Evolutionary conservation across 2,113 vertebrate species (phyloP).

Genomic region (Pangasianodon gigas): DNA sequence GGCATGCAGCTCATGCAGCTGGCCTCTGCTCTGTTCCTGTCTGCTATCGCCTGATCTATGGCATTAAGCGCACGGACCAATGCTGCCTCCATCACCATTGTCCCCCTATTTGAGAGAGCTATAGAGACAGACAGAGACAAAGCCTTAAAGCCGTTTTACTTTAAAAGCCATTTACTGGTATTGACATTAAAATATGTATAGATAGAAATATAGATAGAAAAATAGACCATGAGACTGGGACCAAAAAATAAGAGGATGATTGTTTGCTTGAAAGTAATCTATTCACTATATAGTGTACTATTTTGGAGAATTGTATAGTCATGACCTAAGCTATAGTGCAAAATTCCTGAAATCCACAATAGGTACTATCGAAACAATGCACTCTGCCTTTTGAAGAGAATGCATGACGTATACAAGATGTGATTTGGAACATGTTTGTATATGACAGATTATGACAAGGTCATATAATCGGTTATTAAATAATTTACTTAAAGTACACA

Average conservation of each 20-base stretch:
- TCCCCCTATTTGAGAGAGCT: conserved; percentile 84
- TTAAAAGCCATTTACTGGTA: neutral
- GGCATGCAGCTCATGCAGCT: conserved; percentile 76
- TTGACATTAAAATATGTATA: neutral
- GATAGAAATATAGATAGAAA: neutral
- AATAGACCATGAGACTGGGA: neutral
- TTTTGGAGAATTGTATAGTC: neutral
- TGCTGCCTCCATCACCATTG: conserved; percentile 82
- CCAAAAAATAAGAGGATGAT: neutral
- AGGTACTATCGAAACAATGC: neutral
- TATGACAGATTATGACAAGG: neutral
- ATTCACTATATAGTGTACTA: neutral
- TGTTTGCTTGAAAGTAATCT: neutral
- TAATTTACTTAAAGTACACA: neutral
- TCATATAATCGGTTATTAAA: neutral
- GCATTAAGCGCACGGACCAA: conserved; percentile 78
- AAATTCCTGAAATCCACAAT: neutral
- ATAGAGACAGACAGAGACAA: neutral
- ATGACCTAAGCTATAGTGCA: neutral
- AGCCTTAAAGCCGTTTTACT: neutral
- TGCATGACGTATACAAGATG: neutral
- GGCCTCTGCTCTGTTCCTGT: conserved; percentile 68
- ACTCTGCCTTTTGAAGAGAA: neutral
- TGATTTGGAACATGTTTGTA: neutral
- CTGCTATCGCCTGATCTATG: conserved; percentile 72